Base-by-base conservation (phyloP, 30 jellyfish, hydroid and myxozoan genomes). In the Turritopsis dohrnii region DNA sequence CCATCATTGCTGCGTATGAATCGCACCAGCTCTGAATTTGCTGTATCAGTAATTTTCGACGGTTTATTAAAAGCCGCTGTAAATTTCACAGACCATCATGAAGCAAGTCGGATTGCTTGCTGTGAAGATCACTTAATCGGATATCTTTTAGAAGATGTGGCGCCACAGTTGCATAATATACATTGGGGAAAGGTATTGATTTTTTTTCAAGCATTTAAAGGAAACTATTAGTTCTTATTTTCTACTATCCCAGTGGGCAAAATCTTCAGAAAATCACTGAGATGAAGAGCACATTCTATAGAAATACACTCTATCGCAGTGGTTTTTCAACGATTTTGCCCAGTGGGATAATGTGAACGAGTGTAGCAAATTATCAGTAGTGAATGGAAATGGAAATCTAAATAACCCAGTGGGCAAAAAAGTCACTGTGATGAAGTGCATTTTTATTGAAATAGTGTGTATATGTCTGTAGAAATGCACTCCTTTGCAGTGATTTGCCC, bases 11-110 rank as follows among this genome's bases (percentile, higher is more conserved):
- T 80, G 28, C 83, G 87, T 16, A 80, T 80, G 87, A 80, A 80
- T 52, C 81, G 87, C 41, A 80, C 87, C 52, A 80, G 71, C 21
- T 71, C 87, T 53, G 97, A 90, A 24, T 90, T 86, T 79, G 96
- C 97, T 8, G 96, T 90, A 25, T 92, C 97, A 54, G 97, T 90
- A 13, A 84, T 90, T 21, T 90, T 90, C 52, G 96, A 90, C 80
- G 96, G 91, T n/a, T 72, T 90, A 3, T 74, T 90, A 71, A 76
- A 88, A 71, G 72, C 86, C 69, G 97, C 97, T 20, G 88, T 90
- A 5, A 92, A 90, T 29, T 90, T 90, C 72, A 90, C 97, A 1
- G 95, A 87, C 54, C 83, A 80, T 8, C 97, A 90, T 72, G 76
- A 77, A 52, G 71, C 87, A 1, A 82, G 89, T 72, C 72, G 85